phyloP scores from a whole-genome alignment of 2,113 vertebrate species.

The Cyanoderma ruficeps region DNA sequence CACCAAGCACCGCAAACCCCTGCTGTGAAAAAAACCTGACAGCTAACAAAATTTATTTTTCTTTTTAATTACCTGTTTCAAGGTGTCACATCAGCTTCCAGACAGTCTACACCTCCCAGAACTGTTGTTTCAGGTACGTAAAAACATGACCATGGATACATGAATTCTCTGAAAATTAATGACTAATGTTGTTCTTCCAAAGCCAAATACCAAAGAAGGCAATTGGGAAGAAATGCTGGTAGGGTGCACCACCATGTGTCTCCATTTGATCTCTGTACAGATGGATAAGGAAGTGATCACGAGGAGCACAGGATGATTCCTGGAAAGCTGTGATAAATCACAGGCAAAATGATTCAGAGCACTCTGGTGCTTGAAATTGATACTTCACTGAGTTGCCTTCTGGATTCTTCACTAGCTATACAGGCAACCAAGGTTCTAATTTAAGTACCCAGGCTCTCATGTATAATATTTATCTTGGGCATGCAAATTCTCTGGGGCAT shows the following conservation, averaged over 20 bases:
- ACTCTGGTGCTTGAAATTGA: background rate
- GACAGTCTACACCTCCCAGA: background rate
- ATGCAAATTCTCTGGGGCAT: background rate
- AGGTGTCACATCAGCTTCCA: background rate
- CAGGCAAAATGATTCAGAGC: background rate
- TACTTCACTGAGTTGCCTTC: background rate
- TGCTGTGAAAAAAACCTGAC: background rate
- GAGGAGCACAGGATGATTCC: background rate
- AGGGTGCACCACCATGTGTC: background rate
- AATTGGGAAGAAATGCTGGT: background rate
- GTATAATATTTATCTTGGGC: background rate
- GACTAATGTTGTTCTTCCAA: background rate
- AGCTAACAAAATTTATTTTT: background rate
- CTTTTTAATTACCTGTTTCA: background rate
- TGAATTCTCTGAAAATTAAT: background rate
- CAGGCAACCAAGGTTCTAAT: background rate
- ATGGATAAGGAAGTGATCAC: background rate
- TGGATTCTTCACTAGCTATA: background rate
- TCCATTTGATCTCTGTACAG: background rate
- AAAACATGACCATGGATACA: background rate
- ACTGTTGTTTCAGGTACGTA: background rate
- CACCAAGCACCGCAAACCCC: background rate
- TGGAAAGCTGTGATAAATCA: conserved; percentile 36
- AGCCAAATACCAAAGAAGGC: background rate
- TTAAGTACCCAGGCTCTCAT: background rate